phyloP scores from a whole-genome alignment of 2,888 invertebrate genomes.

The Podabrus alpinus region DNA sequence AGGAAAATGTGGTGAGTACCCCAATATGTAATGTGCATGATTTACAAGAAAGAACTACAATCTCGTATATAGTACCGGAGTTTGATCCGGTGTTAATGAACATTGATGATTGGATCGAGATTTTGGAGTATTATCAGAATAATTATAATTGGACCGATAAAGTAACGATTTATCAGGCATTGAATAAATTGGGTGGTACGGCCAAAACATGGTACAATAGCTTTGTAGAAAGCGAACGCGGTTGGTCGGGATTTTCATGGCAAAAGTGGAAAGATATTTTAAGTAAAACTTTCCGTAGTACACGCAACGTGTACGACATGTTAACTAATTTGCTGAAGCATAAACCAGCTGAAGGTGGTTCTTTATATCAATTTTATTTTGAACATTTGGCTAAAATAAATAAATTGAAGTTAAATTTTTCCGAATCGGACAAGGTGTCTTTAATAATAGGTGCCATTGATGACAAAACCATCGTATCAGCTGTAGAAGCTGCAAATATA shows the following conservation, averaged over 20 bases:
- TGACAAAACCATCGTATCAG: constrained; percentile 24
- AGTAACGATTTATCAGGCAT: constrained; percentile 17
- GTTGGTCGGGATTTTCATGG: constrained; percentile 27
- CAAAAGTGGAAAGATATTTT: constrained; percentile 24
- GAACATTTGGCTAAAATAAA: constrained; percentile 29
- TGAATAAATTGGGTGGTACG: constrained; percentile 21
- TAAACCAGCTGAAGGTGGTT: constrained; percentile 16
- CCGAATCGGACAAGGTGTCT: constrained; percentile 29
- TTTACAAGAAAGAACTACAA: not conserved
- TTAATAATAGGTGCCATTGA: constrained; percentile 29
- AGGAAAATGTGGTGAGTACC: too few species aligned
- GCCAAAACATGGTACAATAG: constrained; percentile 29
- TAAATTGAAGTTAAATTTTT: constrained; percentile 25
- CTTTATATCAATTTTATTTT: constrained; percentile 31
- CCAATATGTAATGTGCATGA: not conserved
- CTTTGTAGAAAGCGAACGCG: constrained; percentile 15
- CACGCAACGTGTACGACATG: constrained; percentile 15
- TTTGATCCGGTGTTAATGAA: constrained; percentile 12
- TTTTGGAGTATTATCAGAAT: constrained; percentile 19
- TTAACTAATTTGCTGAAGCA: constrained; percentile 30
- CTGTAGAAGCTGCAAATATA: constrained; percentile 25
- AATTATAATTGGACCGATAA: constrained; percentile 13
- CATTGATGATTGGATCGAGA: constrained; percentile 25
- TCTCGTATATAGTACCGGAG: constrained; percentile 15
- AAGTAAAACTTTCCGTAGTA: constrained; percentile 12